phyloP scores from a whole-genome alignment of 92 coral and sea anemone genomes.

The Phenganax stokvisi region DNA sequence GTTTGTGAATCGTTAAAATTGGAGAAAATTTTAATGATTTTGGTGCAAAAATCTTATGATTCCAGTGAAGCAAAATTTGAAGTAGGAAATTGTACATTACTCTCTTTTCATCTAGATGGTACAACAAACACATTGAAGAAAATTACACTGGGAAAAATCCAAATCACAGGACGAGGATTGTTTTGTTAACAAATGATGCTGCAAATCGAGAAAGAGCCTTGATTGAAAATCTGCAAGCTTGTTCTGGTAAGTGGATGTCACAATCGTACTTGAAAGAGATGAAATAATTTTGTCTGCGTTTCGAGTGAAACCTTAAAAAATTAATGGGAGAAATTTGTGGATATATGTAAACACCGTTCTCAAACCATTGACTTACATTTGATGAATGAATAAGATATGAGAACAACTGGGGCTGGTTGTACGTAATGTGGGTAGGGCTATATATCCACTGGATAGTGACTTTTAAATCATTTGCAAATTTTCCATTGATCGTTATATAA shows the following conservation, averaged over 20 bases:
- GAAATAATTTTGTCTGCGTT: neutral
- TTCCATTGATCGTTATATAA: too few relatives aligned
- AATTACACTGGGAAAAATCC: slow-evolving; percentile 51
- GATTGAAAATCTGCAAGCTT: slow-evolving; percentile 58
- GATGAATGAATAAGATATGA: too few relatives aligned
- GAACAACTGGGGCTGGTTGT: too few relatives aligned
- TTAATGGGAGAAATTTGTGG: neutral
- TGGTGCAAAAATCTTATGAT: too few relatives aligned
- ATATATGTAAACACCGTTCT: neutral
- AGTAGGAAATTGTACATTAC: neutral
- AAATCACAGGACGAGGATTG: slow-evolving; percentile 44
- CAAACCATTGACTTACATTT: neutral
- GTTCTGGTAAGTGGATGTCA: slow-evolving; percentile 55
- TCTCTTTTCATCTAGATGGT: slow-evolving; percentile 60
- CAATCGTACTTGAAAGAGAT: neutral
- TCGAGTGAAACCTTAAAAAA: too few relatives aligned
- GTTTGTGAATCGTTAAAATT: neutral
- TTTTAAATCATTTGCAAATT: too few relatives aligned
- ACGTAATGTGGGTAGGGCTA: too few relatives aligned
- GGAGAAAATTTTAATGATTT: too few relatives aligned
- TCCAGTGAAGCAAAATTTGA: too few relatives aligned
- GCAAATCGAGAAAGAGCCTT: slow-evolving; percentile 73
- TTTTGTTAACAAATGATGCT: slow-evolving; percentile 78
- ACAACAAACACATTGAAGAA: slow-evolving; percentile 67
- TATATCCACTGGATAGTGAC: too few relatives aligned